Evolutionary conservation across 2,888 invertebrate genomes (phyloP).

Genomic region (Netelia inedita): DNA sequence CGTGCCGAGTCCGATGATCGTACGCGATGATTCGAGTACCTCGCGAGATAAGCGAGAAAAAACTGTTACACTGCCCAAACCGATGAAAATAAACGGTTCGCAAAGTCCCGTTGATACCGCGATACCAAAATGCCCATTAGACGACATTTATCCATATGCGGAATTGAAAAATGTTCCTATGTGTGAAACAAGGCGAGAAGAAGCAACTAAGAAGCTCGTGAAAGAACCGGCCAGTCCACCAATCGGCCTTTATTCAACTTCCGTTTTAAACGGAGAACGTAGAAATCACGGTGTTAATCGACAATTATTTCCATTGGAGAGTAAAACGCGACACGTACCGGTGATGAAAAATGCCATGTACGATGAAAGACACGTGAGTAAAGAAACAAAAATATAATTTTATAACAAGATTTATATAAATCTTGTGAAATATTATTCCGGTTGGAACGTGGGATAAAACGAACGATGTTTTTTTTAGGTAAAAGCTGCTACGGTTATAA

Average conservation of each 20-base stretch:
- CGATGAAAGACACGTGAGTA: conserved; percentile 79
- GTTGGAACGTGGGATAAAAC: neutral
- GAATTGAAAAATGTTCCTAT: conserved; percentile 3
- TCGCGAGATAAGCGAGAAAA: conserved; percentile 1
- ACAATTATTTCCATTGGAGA: conserved; percentile 79
- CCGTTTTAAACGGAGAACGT: conserved; percentile 44
- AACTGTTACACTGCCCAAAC: conserved; percentile 33
- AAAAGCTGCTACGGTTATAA: conserved; percentile 89
- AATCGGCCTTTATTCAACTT: conserved; percentile 46
- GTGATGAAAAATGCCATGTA: conserved; percentile 77
- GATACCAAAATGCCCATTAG: conserved; percentile 56
- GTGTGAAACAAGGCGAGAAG: conserved; percentile 67
- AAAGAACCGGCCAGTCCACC: conserved; percentile 46
- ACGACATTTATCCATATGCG: conserved; percentile 62
- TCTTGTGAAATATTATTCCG: neutral
- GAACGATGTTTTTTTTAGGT: conserved; percentile 78
- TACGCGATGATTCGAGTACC: neutral
- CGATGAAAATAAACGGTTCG: conserved; percentile 37
- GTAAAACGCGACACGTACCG: conserved; percentile 76
- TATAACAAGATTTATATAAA: neutral
- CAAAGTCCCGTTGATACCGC: conserved; percentile 5
- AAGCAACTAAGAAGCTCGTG: conserved; percentile 70
- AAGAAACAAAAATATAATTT: neutral
- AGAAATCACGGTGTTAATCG: conserved; percentile 77
- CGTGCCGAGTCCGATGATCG: conserved; percentile 31